These are phyloP conservation scores for Neomicropteryx cornuta DNA, from an alignment of 1,140 invertebrate genomes.

Conservation along the genomic window DNA sequence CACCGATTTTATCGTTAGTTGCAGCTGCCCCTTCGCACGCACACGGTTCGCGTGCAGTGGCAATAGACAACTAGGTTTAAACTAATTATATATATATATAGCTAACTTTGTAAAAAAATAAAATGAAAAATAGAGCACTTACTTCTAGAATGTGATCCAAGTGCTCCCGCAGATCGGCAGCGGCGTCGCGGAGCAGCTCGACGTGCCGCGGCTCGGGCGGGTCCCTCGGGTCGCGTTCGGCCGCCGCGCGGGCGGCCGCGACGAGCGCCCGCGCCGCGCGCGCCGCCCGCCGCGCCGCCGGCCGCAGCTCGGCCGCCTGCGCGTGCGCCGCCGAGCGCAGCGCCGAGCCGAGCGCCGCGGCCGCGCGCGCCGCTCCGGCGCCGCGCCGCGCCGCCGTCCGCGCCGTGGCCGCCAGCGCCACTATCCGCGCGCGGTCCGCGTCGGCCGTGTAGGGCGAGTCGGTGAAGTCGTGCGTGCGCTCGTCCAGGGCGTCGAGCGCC, in stretches of 20 bases:
- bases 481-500: slow-evolving; percentile 82
- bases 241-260: slow-evolving; percentile 13
- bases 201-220: slow-evolving; percentile 9
- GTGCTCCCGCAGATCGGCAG: slow-evolving; percentile 42
- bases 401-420: slow-evolving; percentile 59
- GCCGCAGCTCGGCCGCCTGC: slow-evolving; percentile 31
- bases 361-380: slow-evolving; percentile 28
- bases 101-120: slow-evolving; percentile 6
- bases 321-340: slow-evolving; percentile 32
- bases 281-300: slow-evolving; percentile 28
- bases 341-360: slow-evolving; percentile 29
- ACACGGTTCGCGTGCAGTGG: slow-evolving; percentile 6
- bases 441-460: slow-evolving; percentile 97
- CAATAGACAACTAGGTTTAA: not conserved
- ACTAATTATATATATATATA: not conserved
- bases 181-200: slow-evolving; percentile 10
- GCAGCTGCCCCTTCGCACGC: no score
- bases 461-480: slow-evolving; percentile 97
- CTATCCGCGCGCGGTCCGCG: slow-evolving; percentile 90
- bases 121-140: slow-evolving; percentile 12
- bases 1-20: no score
- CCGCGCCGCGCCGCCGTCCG: slow-evolving; percentile 29
- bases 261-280: slow-evolving; percentile 33
- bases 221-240: slow-evolving; percentile 9
- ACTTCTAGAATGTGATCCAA: slow-evolving; percentile 44